Evolutionary conservation across 2,113 vertebrate species (phyloP).

Genomic region (Synchiropus splendidus): DNA sequence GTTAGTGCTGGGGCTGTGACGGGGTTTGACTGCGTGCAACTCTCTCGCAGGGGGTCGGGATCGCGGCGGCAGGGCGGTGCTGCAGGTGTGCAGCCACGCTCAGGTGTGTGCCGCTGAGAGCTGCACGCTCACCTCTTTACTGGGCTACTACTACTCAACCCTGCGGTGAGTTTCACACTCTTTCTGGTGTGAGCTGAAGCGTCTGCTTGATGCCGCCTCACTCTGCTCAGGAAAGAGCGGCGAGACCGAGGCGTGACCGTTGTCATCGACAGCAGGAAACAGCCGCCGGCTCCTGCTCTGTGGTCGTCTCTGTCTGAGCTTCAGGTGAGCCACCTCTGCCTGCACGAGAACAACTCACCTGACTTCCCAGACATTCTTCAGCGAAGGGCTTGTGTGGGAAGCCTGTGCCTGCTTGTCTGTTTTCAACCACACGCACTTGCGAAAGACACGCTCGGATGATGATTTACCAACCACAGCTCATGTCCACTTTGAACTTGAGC

Average conservation of each 20-base stretch:
- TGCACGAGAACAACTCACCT: conserved; percentile 42
- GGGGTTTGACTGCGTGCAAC: too few relatives aligned
- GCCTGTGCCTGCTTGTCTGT: conserved; percentile 56
- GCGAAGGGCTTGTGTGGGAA: conserved; percentile 34
- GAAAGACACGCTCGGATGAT: conserved; percentile 30
- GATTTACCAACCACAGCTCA: conserved; percentile 20
- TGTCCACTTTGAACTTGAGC: too few relatives aligned
- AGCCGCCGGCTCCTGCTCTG: conserved; percentile 52
- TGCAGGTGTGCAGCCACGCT: conserved; percentile 68
- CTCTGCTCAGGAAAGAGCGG: conserved; percentile 65
- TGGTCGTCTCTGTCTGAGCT: conserved; percentile 68
- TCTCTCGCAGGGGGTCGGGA: conserved; percentile 68
- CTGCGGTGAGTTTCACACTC: conserved; percentile 58
- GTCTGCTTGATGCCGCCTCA: too few relatives aligned
- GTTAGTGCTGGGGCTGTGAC: too few relatives aligned
- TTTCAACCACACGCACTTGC: conserved; percentile 36
- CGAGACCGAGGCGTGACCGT: conserved; percentile 68
- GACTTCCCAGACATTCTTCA: conserved; percentile 36
- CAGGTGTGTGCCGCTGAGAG: conserved; percentile 61
- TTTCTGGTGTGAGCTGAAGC: neutral
- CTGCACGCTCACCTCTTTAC: conserved; percentile 58
- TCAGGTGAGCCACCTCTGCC: conserved; percentile 64
- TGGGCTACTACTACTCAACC: conserved; percentile 68
- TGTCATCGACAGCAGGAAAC: conserved; percentile 69
- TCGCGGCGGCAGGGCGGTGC: conserved; percentile 64